Conservation (phyloP, 2,113 vertebrate species). For the Tenebrosternarchus preto region DNA sequence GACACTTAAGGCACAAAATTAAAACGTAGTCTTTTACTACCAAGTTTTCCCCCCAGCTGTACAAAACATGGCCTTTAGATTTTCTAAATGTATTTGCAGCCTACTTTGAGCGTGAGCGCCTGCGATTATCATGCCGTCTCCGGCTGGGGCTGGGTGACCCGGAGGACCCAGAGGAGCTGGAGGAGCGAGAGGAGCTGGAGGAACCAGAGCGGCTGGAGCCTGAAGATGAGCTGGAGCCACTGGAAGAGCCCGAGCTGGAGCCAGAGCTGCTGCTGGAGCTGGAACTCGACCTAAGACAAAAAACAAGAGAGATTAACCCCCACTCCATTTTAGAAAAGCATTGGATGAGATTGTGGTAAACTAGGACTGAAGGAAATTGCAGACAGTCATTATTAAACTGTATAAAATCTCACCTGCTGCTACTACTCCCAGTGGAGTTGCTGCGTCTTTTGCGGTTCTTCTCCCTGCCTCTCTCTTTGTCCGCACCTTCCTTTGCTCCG, state of each 20-base stretch:
- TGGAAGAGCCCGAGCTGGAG: slow-evolving; percentile 94
- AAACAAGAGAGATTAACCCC: neutral
- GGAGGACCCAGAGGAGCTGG: slow-evolving; percentile 93
- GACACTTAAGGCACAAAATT: too few relatives aligned
- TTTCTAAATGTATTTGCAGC: slow-evolving; percentile 32
- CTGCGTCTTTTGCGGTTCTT: slow-evolving; percentile 90
- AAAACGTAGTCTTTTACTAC: too few relatives aligned
- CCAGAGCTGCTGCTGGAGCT: slow-evolving; percentile 94
- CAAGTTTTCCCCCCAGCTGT: too few relatives aligned
- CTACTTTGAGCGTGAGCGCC: slow-evolving; percentile 91
- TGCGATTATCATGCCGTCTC: slow-evolving; percentile 89
- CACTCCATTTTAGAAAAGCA: neutral
- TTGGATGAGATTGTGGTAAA: neutral
- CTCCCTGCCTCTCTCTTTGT: slow-evolving; percentile 91
- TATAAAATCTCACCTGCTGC: slow-evolving; percentile 74
- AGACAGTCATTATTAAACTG: neutral
- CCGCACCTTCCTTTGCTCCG: slow-evolving; percentile 80
- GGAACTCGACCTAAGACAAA: slow-evolving; percentile 85
- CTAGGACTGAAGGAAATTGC: neutral
- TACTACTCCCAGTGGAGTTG: slow-evolving; percentile 92
- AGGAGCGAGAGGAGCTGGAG: slow-evolving; percentile 89
- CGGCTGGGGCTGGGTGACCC: slow-evolving; percentile 90
- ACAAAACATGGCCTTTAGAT: too few relatives aligned
- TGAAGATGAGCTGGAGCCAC: slow-evolving; percentile 93
- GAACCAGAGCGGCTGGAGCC: slow-evolving; percentile 93